A percentile compares a stretch with the other conserved stretches of the same genome.
These are phyloP conservation scores for Plectrocnemia conspersa DNA, from an alignment of 1,140 invertebrate genomes.

Conservation along the genomic window DNA sequence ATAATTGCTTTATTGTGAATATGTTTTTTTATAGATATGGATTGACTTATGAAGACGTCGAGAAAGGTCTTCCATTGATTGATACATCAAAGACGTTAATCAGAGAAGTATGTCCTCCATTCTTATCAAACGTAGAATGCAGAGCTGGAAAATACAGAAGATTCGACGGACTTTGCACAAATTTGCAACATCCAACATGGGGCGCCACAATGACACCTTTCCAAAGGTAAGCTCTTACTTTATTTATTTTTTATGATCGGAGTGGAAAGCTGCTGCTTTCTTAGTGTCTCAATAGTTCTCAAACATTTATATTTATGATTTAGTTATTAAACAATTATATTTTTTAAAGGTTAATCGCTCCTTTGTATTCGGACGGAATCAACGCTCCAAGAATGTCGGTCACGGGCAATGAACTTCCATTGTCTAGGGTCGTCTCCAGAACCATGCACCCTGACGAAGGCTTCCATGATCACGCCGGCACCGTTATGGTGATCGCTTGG, in stretches of 20 bases:
- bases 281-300: background rate
- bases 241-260: constrained; percentile 3
- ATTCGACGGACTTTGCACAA: constrained; percentile 89
- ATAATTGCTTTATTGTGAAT: background rate
- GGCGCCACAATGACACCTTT: constrained; percentile 81
- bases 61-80: constrained; percentile 81
- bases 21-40: constrained; percentile 63
- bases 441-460: constrained; percentile 89
- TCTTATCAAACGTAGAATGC: constrained; percentile 82
- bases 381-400: constrained; percentile 72
- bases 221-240: constrained; percentile 65
- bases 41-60: constrained; percentile 77
- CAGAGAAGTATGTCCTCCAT: constrained; percentile 80
- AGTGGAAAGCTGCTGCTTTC: background rate
- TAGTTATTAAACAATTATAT: background rate
- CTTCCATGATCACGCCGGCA: constrained; percentile 89
- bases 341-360: constrained; percentile 62
- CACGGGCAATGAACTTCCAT: constrained; percentile 69
- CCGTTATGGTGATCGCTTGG: constrained; percentile 90
- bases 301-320: background rate
- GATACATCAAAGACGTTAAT: constrained; percentile 87
- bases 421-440: constrained; percentile 77
- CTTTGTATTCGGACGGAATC: constrained; percentile 76
- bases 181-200: constrained; percentile 86
- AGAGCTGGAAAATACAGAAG: constrained; percentile 84